Conservation (phyloP, 2,888 invertebrate genomes). For the Lucinisca nassula region DNA sequence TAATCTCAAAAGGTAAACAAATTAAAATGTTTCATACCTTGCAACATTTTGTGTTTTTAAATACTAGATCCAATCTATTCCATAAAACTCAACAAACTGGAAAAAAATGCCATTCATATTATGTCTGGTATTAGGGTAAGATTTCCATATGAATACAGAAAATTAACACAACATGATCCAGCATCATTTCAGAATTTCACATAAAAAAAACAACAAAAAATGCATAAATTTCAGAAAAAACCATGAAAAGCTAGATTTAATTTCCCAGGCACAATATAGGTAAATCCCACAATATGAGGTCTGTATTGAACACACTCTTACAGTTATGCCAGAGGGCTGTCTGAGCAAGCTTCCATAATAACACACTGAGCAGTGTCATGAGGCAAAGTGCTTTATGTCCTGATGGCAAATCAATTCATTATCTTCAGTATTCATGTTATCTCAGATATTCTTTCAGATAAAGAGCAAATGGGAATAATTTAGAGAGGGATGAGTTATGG, state of each 20-base stretch:
- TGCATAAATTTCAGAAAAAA: no score
- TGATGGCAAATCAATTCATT: no score
- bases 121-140: not conserved
- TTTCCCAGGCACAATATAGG: no score
- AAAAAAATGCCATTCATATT: constrained; percentile 2
- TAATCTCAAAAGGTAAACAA: no score
- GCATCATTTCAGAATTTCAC: not conserved
- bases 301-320: not conserved
- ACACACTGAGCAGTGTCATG: no score
- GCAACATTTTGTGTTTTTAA: not conserved
- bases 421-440: no score
- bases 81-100: constrained; percentile 9
- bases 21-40: not conserved
- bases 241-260: no score
- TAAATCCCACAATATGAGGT: no score
- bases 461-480: no score
- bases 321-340: not conserved
- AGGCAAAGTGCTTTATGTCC: no score
- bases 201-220: not conserved
- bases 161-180: not conserved
- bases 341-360: not conserved
- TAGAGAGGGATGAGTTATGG: no score
- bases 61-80: not conserved
- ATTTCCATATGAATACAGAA: not conserved
- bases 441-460: no score